A percentile compares a stretch with the other conserved stretches of the same genome.
These are phyloP conservation scores for Clanis bilineata DNA, from an alignment of 2,888 invertebrate genomes.

Conservation along the genomic window DNA sequence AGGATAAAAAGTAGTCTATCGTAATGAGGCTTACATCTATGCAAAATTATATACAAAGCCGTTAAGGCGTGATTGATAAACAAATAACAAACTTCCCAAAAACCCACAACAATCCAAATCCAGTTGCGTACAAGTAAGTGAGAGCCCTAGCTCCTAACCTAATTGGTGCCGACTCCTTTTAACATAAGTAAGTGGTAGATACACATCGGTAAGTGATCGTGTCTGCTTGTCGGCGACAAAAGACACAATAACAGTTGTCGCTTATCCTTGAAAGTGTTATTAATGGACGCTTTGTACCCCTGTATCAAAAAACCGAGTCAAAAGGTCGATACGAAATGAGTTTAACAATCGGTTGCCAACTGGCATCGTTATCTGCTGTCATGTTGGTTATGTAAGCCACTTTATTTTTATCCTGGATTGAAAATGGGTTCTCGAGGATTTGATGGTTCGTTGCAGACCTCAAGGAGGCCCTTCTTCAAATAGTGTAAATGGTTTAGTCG, in stretches of 20 bases:
- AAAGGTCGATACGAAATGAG: conserved; percentile 9
- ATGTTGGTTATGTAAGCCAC: background rate
- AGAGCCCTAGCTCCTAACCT: conserved; percentile 63
- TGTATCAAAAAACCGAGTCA: conserved; percentile 16
- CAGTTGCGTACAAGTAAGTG: conserved; percentile 13
- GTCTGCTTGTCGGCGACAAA: conserved; percentile 48
- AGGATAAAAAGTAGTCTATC: too few species aligned
- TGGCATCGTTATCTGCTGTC: background rate
- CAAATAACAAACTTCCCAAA: too few species aligned
- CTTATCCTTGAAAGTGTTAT: conserved; percentile 65
- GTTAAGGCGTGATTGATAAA: too few species aligned
- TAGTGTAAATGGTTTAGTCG: too few species aligned
- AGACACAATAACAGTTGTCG: conserved; percentile 55
- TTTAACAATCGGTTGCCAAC: background rate
- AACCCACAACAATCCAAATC: too few species aligned
- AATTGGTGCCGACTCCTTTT: conserved; percentile 65
- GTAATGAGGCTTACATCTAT: too few species aligned
- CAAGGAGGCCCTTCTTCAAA: too few species aligned
- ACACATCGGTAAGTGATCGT: conserved; percentile 53
- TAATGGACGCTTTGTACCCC: conserved; percentile 23
- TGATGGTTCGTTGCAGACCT: background rate
- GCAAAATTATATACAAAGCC: too few species aligned
- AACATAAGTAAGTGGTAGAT: conserved; percentile 55
- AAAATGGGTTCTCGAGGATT: background rate
- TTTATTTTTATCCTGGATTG: background rate